Base-by-base conservation (phyloP, 2,797 vertebrate species). In the Lacerta viridis region DNA sequence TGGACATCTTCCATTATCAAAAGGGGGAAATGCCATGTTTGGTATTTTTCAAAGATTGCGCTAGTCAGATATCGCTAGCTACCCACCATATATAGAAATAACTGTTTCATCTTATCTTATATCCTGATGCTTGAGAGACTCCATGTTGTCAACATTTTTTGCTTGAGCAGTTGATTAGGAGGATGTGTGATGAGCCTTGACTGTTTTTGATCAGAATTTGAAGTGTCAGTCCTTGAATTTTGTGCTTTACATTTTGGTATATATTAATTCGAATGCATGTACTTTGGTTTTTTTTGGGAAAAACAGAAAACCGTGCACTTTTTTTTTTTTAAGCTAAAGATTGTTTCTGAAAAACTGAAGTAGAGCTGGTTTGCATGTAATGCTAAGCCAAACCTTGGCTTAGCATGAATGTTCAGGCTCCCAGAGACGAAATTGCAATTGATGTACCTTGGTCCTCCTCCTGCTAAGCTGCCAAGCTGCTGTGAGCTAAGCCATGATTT, bases 121-220 rank as follows among this genome's bases (percentile, higher is more conserved):
- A n/a, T 25, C 23, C 41, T 61, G n/a, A 55, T 76, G 55, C 72
- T 55, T 76, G 13, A 88, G 80, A 76, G 61, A 55, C 17, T 33
- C 61, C 13, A 72, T 74, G 36, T 43, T 72, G 29, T 80, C 11
- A 84, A 74, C 29, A 33, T 84, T 78, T 80, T 72, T 76, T 88
- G 15, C 79, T 87, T 64, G 50, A 79, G 36, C 13, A 29, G 15
- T 36, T 77, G 41, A 69, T 69, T 69, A 72, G 15, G 29, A 80
- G 11, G 66, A 80, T 72, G 27, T 8, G 5, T 77, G 25, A 59
- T 23, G 39, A 72, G 46, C 29, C 59, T 46, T 36, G 11, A 59
- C 55, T 82, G 18, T 75, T 46, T 83, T 72, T 78, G 33, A 46
- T 75, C 39, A 64, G 39, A 82, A 46, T 23, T 11, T 17, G 8